A percentile compares a stretch with the other conserved stretches of the same genome.
Conservation (phyloP, 1,140 invertebrate genomes). For the Wasmannia auropunctata region DNA sequence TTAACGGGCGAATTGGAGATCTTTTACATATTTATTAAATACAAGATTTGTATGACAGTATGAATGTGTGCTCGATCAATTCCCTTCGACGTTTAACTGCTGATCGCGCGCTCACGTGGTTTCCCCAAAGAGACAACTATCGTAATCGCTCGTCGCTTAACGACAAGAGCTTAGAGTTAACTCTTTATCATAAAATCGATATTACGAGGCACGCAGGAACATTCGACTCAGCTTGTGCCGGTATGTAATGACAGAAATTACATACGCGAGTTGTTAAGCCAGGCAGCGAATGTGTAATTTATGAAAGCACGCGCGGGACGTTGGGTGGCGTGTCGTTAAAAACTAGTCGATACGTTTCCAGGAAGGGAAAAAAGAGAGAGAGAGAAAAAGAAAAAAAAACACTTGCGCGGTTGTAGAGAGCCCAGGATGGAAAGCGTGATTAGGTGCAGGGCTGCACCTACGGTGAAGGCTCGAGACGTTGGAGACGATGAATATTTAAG, state of each 20-base stretch:
- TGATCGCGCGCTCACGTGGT: neutral
- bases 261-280: constrained; percentile 43
- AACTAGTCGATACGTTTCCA: constrained; percentile 56
- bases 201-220: neutral
- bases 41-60: neutral
- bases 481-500: constrained; percentile 34
- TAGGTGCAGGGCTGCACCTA: constrained; percentile 27
- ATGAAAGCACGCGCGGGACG: constrained; percentile 54
- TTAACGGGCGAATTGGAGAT: neutral
- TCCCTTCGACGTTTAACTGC: neutral
- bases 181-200: constrained; percentile 35
- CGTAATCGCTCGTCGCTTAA: neutral
- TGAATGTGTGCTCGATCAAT: neutral
- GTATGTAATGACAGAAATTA: constrained; percentile 67
- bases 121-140: neutral
- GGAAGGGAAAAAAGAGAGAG: neutral
- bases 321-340: constrained; percentile 64
- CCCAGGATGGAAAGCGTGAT: constrained; percentile 1
- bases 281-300: constrained; percentile 66
- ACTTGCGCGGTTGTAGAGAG: constrained; percentile 13
- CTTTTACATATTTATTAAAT: constrained; percentile 12
- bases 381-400: neutral
- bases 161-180: constrained; percentile 3
- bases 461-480: neutral
- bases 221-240: constrained; percentile 22